Evolutionary conservation across 1,140 invertebrate genomes (phyloP).

Genomic region (Melitaea cinxia): DNA sequence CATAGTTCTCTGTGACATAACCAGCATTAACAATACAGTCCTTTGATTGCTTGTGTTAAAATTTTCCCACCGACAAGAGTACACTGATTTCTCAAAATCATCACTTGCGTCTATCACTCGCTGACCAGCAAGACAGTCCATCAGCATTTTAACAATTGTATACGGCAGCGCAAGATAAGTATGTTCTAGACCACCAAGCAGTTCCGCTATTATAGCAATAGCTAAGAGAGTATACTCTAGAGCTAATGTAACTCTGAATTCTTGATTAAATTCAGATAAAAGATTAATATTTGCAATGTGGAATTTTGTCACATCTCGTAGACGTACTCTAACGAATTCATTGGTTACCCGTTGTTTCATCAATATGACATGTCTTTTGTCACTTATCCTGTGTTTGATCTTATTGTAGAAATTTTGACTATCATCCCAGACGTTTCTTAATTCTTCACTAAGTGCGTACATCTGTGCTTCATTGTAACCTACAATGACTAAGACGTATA

Average conservation of each 20-base stretch:
- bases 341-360: conserved; percentile 35
- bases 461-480: conserved; percentile 54
- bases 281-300: conserved; percentile 44
- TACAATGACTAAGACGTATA: conserved; percentile 38
- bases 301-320: conserved; percentile 41
- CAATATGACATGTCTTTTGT: neutral
- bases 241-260: conserved; percentile 39
- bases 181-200: conserved; percentile 58
- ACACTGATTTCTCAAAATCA: conserved; percentile 44
- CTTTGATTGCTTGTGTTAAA: conserved; percentile 49
- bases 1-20: conserved; percentile 54
- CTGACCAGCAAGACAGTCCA: conserved; percentile 59
- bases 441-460: conserved; percentile 44
- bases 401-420: conserved; percentile 30
- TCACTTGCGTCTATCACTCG: conserved; percentile 51
- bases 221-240: conserved; percentile 45
- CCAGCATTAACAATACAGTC: conserved; percentile 47
- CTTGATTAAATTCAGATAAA: conserved; percentile 32
- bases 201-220: conserved; percentile 46
- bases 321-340: conserved; percentile 34
- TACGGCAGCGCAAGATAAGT: conserved; percentile 55
- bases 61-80: conserved; percentile 56
- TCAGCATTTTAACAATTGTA: conserved; percentile 45
- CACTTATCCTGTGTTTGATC: conserved; percentile 8
- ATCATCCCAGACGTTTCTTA: conserved; percentile 44